Evolutionary conservation across 2,888 invertebrate species (phyloP).

Genomic region (Scelioninae gen. 1): DNA sequence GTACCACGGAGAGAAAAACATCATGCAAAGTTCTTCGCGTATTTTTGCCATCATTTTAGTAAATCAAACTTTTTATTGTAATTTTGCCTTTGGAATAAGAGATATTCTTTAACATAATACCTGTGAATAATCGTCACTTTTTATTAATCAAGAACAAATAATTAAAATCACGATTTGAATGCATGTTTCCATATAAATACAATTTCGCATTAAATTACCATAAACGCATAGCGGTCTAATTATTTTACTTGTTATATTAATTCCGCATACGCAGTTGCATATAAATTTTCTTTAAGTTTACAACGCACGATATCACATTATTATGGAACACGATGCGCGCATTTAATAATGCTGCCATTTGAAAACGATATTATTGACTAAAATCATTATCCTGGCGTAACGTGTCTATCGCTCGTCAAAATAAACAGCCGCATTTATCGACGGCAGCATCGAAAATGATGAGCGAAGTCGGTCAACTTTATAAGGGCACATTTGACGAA

Average conservation of each 20-base stretch:
- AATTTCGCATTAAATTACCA: slow-evolving; percentile 12
- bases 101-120: no score
- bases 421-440: slow-evolving; percentile 44
- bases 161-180: neutral
- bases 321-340: slow-evolving; percentile 5
- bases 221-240: slow-evolving; percentile 2
- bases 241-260: slow-evolving; percentile 20
- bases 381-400: slow-evolving; percentile 18
- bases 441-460: slow-evolving; percentile 6
- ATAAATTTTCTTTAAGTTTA: slow-evolving; percentile 16
- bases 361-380: slow-evolving; percentile 22
- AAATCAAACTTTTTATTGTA: no score
- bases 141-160: no score
- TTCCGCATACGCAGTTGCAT: slow-evolving; percentile 11
- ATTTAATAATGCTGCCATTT: neutral
- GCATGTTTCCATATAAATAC: neutral
- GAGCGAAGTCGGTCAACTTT: slow-evolving; percentile 18
- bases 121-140: no score
- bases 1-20: no score
- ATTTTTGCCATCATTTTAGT: no score
- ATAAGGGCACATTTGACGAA: slow-evolving; percentile 11
- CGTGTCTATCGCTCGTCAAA: neutral
- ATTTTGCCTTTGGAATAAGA: no score
- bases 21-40: no score
- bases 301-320: neutral